Evolutionary conservation across 2,888 invertebrate species (phyloP).

Genomic region (Tinea pellionella): DNA sequence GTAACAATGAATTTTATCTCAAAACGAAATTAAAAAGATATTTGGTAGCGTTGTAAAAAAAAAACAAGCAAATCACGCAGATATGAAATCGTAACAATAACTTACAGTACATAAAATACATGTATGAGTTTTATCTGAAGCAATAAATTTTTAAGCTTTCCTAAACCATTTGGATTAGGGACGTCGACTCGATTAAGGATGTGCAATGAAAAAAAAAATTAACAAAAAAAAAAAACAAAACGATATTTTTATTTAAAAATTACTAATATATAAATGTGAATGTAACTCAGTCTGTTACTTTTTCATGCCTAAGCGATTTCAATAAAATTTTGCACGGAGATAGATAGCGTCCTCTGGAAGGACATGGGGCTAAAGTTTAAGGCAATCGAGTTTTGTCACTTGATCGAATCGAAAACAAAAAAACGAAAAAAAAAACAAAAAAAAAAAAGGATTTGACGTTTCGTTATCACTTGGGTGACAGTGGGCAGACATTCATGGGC

Average conservation of each 20-base stretch:
- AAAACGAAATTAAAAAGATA: background rate
- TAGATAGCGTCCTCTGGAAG: no score
- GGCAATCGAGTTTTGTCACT: no score
- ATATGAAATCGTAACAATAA: slow-evolving; percentile 6
- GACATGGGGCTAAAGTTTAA: no score
- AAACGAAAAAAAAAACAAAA: no score
- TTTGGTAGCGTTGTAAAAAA: background rate
- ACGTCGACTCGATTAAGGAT: background rate
- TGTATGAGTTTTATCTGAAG: slow-evolving; percentile 5
- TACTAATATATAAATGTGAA: no score
- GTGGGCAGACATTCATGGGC: no score
- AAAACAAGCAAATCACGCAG: background rate
- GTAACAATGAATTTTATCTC: no score
- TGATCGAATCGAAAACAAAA: no score
- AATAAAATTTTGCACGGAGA: background rate
- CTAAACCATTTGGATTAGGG: slow-evolving; percentile 15
- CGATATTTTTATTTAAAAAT: background rate
- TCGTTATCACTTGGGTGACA: no score
- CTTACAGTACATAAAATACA: slow-evolving; percentile 8
- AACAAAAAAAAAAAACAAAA: background rate
- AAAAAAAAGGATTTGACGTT: no score
- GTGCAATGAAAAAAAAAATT: background rate
- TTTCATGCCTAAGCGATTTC: no score
- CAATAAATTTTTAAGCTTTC: slow-evolving; percentile 16
- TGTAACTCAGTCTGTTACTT: background rate